These are phyloP conservation scores for Protophormia terraenovae DNA, from an alignment of 2,888 invertebrate species.

Conservation along the genomic window DNA sequence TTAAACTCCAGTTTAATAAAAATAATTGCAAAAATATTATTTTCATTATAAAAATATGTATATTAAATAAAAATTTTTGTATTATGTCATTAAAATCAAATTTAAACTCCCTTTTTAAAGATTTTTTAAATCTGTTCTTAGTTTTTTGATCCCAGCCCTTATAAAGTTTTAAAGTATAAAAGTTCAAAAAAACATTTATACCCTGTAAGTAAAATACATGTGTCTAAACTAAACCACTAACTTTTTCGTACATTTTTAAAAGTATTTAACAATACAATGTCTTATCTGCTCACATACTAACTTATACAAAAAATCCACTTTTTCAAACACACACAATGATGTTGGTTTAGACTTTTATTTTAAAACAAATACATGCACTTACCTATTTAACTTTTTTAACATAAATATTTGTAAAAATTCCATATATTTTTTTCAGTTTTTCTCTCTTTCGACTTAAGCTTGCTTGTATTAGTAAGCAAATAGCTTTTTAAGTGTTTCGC, in stretches of 20 bases:
- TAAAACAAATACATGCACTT: neutral
- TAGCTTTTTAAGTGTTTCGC: conserved; percentile 65
- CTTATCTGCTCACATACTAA: neutral
- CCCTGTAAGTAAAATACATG: neutral
- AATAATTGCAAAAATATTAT: too few species aligned
- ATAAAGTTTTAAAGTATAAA: too few species aligned
- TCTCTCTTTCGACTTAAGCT: neutral
- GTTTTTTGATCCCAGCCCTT: too few species aligned
- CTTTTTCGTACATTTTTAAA: neutral
- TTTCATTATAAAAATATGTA: too few species aligned
- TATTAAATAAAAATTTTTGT: too few species aligned
- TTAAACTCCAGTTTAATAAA: too few species aligned
- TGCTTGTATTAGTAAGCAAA: conserved; percentile 54
- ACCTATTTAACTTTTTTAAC: neutral
- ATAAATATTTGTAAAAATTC: neutral
- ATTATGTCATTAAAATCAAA: too few species aligned
- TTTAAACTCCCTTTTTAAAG: too few species aligned
- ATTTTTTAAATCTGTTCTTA: too few species aligned
- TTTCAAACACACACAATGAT: neutral
- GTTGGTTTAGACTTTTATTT: neutral
- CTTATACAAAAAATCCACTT: neutral
- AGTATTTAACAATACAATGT: conserved; percentile 16
- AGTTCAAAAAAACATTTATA: neutral
- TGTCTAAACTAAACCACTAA: conserved; percentile 16
- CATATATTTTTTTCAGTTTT: neutral